Conservation (phyloP, 2,113 vertebrate genomes). For the Phylloscopus trochilus region DNA sequence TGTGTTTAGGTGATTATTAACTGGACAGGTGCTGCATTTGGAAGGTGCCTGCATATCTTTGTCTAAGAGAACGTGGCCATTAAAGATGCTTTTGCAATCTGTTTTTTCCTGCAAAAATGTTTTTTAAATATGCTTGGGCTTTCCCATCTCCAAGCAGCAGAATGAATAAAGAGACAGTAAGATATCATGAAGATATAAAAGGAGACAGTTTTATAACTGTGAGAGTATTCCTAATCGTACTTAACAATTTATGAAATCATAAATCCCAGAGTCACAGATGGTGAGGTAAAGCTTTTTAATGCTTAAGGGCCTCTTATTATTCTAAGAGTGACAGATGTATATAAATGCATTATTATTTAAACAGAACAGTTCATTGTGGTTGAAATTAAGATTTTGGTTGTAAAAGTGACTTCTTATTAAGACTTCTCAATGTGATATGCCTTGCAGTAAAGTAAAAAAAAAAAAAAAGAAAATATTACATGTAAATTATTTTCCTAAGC, state of each 20-base stretch:
- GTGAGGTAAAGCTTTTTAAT: slow-evolving; percentile 29
- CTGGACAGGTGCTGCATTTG: not conserved
- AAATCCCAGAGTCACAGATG: slow-evolving; percentile 28
- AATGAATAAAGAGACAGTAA: not conserved
- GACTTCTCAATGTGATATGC: not conserved
- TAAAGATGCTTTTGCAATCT: not conserved
- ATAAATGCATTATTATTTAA: not conserved
- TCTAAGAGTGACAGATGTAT: not conserved
- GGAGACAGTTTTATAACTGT: slow-evolving; percentile 19
- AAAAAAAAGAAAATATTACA: not conserved
- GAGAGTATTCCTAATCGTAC: not conserved
- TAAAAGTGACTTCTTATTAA: not conserved
- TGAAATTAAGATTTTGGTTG: not conserved
- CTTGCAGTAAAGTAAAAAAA: not conserved
- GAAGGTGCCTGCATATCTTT: not conserved
- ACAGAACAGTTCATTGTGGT: not conserved
- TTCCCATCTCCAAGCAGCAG: not conserved
- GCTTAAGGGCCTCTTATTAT: slow-evolving; percentile 9
- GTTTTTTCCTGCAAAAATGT: not conserved
- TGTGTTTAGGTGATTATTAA: not conserved
- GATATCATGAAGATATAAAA: not conserved
- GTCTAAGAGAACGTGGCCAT: not conserved
- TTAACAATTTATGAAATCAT: slow-evolving; percentile 41
- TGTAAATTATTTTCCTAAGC: not conserved
- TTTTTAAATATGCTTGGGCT: not conserved